phyloP scores from a whole-genome alignment of 2,113 vertebrate genomes.

The Cervus canadensis region DNA sequence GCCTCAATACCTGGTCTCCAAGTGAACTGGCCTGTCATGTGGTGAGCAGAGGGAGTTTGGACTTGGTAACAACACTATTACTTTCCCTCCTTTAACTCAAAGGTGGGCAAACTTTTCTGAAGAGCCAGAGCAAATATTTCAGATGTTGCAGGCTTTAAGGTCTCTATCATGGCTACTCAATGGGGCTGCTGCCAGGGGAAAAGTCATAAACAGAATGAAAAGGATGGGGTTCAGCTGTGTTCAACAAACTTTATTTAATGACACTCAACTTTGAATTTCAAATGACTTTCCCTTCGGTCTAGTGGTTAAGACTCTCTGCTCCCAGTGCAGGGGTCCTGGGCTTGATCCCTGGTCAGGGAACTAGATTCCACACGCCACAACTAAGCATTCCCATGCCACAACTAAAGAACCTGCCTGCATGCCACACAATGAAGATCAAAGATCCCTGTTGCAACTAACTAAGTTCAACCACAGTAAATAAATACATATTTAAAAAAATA shows the following conservation, averaged over 20 bases:
- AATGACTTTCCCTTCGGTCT: background rate
- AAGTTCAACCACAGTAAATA: background rate
- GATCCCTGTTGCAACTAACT: background rate
- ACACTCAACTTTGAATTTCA: background rate
- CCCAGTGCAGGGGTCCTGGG: background rate
- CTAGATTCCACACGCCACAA: background rate
- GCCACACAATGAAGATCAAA: background rate
- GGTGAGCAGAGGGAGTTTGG: background rate
- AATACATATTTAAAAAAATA: background rate
- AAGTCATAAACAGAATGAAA: background rate
- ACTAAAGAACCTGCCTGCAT: background rate
- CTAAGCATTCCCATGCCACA: background rate
- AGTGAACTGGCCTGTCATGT: background rate
- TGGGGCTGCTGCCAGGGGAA: background rate
- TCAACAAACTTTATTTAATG: background rate
- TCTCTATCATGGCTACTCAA: background rate
- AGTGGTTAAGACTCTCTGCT: background rate
- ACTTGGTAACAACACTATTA: background rate
- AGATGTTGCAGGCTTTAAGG: background rate
- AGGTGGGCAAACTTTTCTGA: background rate
- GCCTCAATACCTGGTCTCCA: background rate
- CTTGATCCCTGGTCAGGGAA: background rate
- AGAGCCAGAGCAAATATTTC: constrained; percentile 7
- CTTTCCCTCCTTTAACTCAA: background rate
- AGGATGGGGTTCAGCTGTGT: background rate